A percentile compares a stretch with the other conserved stretches of the same genome.
These are phyloP conservation scores for Noturus placidus DNA, from an alignment of 2,113 vertebrate species.

Conservation along the genomic window DNA sequence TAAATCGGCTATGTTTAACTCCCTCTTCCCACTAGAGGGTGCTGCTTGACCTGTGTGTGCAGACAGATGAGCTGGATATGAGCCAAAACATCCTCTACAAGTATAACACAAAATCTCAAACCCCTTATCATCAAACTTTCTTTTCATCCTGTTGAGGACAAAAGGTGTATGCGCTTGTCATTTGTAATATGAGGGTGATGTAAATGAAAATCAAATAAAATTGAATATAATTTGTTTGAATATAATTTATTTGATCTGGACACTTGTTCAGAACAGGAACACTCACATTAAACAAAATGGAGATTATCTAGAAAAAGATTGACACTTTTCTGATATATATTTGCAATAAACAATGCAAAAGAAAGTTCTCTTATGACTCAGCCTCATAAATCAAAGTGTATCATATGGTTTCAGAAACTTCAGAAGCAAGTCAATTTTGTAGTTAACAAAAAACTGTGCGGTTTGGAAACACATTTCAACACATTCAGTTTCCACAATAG, in stretches of 20 bases:
- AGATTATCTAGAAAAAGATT: background rate
- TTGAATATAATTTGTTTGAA: background rate
- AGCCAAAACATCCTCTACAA: constrained; percentile 68
- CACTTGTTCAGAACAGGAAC: background rate
- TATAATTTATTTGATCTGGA: background rate
- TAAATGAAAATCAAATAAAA: background rate
- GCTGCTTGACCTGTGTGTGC: constrained; percentile 90
- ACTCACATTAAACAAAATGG: background rate
- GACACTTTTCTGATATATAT: background rate
- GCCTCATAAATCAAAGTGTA: background rate
- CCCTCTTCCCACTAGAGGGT: constrained; percentile 83
- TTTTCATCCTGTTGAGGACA: background rate
- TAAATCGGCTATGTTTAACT: constrained; percentile 79
- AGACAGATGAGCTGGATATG: constrained; percentile 88
- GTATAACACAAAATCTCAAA: constrained; percentile 24
- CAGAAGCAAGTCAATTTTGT: background rate
- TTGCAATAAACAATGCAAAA: background rate
- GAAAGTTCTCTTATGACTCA: background rate
- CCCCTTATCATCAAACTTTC: background rate
- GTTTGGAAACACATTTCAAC: background rate
- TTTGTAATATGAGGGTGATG: background rate
- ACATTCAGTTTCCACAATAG: background rate
- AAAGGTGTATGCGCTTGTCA: background rate
- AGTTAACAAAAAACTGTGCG: background rate
- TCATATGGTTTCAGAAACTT: background rate